These are phyloP conservation scores for Brenthis hecate DNA, from an alignment of 2,888 invertebrate species.

Conservation along the genomic window DNA sequence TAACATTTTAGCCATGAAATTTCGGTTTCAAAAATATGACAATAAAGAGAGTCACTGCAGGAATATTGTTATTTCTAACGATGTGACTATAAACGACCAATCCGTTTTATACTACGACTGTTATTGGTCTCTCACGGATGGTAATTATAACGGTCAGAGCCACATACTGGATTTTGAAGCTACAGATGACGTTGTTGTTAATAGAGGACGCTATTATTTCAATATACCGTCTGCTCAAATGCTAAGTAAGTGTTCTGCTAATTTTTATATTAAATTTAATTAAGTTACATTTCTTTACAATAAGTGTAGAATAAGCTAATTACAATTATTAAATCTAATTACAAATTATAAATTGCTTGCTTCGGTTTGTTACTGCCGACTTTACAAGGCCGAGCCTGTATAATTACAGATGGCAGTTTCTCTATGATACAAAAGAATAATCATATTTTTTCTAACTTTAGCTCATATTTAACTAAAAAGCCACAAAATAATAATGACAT, in stretches of 20 bases:
- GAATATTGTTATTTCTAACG: conserved; percentile 66
- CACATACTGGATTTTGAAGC: conserved; percentile 73
- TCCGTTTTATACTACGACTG: conserved; percentile 75
- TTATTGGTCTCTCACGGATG: conserved; percentile 65
- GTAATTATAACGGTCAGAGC: conserved; percentile 59
- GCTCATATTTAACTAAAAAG: no score
- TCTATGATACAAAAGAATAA: no score
- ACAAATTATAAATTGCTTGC: no score
- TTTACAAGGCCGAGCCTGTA: no score
- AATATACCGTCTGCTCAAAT: conserved; percentile 70
- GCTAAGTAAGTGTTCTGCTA: conserved; percentile 65
- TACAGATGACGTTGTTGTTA: conserved; percentile 59
- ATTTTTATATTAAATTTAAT: not conserved
- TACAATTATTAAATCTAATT: no score
- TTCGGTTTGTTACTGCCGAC: no score
- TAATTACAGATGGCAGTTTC: no score
- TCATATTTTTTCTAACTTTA: no score
- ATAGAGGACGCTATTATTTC: conserved; percentile 70
- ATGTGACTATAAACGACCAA: conserved; percentile 63
- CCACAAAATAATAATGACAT: no score
- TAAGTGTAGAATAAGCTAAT: no score
- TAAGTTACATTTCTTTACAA: no score
- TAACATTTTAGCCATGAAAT: conserved; percentile 68
- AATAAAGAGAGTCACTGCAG: conserved; percentile 64
- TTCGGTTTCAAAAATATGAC: conserved; percentile 62